A percentile compares a stretch with the other conserved stretches of the same genome.
Evolutionary conservation across 2,888 invertebrate species (phyloP).

Genomic region (Trichacis sp.): DNA sequence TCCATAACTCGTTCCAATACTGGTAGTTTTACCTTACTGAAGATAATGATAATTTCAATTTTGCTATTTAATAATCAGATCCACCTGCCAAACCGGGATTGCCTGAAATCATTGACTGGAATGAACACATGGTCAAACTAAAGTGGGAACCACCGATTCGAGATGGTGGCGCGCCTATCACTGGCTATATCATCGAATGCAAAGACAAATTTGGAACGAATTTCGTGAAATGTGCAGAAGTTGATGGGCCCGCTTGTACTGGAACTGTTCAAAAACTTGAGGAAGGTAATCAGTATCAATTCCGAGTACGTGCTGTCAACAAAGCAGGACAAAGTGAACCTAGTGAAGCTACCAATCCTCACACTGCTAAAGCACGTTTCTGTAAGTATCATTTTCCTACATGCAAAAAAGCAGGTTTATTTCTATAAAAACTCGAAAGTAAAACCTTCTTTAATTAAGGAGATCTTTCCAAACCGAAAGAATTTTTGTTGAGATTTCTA

Average conservation of each 20-base stretch:
- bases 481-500: background rate
- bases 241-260: constrained; percentile 84
- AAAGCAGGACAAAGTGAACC: constrained; percentile 95
- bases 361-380: constrained; percentile 89
- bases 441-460: no score
- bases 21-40: no score
- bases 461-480: no score
- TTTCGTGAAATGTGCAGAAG: constrained; percentile 88
- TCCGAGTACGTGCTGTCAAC: constrained; percentile 93
- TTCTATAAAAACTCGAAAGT: no score
- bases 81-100: constrained; percentile 89
- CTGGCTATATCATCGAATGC: constrained; percentile 91
- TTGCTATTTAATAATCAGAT: no score
- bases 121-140: constrained; percentile 89
- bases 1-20: no score
- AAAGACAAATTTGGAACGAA: constrained; percentile 89
- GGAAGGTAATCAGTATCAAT: constrained; percentile 96
- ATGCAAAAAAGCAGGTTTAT: no score
- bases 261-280: constrained; percentile 91
- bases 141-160: constrained; percentile 92
- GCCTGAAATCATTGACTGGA: constrained; percentile 91
- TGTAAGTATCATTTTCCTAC: no score
- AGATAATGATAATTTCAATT: no score
- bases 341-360: constrained; percentile 91
- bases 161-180: constrained; percentile 94